phyloP scores from a whole-genome alignment of 2,113 vertebrate genomes.

The Ranitomeya imitator region DNA sequence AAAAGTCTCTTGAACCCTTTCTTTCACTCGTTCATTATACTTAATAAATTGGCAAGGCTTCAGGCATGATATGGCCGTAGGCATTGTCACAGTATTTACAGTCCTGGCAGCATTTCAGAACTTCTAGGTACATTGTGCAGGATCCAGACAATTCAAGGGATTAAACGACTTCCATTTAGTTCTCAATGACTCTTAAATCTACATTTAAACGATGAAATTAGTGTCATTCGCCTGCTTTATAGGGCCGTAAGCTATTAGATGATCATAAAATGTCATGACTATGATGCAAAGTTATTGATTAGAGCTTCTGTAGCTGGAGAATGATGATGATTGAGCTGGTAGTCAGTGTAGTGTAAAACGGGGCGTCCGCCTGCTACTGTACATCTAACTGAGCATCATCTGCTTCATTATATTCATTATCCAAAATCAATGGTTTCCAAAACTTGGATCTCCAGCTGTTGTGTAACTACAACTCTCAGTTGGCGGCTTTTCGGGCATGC shows the following conservation, averaged over 20 bases:
- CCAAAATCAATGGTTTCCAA: neutral
- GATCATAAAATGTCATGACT: constrained; percentile 48
- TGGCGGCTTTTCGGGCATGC: neutral
- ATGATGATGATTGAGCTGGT: neutral
- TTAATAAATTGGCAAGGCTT: neutral
- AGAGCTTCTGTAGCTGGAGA: neutral
- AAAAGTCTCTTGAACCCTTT: neutral
- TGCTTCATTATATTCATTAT: neutral
- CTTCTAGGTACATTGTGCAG: constrained; percentile 19
- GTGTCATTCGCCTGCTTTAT: constrained; percentile 35
- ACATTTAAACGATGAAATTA: constrained; percentile 52
- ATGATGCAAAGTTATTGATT: constrained; percentile 45
- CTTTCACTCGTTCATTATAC: neutral
- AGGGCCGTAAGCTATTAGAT: constrained; percentile 30
- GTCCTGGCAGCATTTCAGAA: constrained; percentile 19
- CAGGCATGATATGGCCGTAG: neutral
- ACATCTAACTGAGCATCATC: neutral
- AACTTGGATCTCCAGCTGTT: neutral
- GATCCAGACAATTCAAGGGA: constrained; percentile 27
- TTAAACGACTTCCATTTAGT: constrained; percentile 44
- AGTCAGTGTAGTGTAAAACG: neutral
- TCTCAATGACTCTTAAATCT: constrained; percentile 50
- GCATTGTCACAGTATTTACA: constrained; percentile 16
- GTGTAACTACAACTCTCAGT: neutral
- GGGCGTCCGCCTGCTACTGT: neutral